Conservation (phyloP, 2,113 vertebrate species). For the Lepus europaeus region DNA sequence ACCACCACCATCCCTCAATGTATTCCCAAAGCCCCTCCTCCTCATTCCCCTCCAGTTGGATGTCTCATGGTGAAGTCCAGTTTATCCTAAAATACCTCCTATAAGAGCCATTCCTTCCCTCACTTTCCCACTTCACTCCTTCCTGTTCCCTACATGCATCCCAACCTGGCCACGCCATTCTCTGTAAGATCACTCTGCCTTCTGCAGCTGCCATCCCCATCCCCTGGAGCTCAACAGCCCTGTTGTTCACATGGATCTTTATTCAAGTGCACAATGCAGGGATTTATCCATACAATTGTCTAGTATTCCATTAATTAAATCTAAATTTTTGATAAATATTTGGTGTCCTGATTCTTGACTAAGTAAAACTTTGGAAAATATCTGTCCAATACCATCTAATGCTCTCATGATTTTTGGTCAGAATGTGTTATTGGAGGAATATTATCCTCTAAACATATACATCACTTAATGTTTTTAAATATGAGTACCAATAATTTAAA, state of each 20-base stretch:
- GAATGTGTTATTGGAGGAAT: neutral
- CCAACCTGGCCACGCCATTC: neutral
- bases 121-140: neutral
- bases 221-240: neutral
- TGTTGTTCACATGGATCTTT: neutral
- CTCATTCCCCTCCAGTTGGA: neutral
- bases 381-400: neutral
- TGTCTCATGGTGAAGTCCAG: neutral
- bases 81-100: neutral
- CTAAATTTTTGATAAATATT: neutral
- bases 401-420: neutral
- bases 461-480: neutral
- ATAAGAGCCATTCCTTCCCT: neutral
- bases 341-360: neutral
- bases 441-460: neutral
- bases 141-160: too few species aligned
- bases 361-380: neutral
- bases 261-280: neutral
- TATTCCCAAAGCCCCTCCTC: neutral
- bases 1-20: neutral
- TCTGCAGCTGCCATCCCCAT: neutral
- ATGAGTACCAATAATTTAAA: neutral
- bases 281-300: neutral
- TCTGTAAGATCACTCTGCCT: neutral
- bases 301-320: neutral